Base-by-base conservation (phyloP, 53 echinoderm and acorn worm genomes). In the Paracentrotus lividus region DNA sequence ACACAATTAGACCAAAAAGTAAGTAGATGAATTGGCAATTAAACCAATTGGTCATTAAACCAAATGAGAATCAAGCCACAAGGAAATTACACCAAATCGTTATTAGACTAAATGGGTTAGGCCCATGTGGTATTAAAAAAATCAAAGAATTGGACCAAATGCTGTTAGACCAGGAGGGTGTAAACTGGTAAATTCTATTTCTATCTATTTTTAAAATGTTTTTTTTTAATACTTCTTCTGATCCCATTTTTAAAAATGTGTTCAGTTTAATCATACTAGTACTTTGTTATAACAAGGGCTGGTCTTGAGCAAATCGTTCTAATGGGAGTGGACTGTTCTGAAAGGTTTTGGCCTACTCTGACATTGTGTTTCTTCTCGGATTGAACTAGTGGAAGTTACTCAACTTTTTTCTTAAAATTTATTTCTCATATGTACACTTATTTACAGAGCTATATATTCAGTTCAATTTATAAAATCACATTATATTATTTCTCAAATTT, bases 401-500 rank as follows among this genome's bases (percentile, higher is more conserved):
- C 21, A 76, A 81, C 3, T n/a, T 81, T 24, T 26, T 26, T 27
- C n/a, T 47, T 45, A n/a, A 1, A 81, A 49, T 81, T 8, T 26
- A 81, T 45, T 26, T 1, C 4, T 81, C 26, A 81, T 81, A 47
- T 81, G 14, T 81, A 78, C 47, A 78, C 13, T 38, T 78, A 78
- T 78, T 78, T 78, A 81, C 81, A 81, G 47, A n/a, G 44, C n/a
- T 81, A 44, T 47, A 81, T 81, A 81, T 81, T 47, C 27, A 47
- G 24, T 6, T 51, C 6, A 57, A 57, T 21, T 20, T 4, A 57
- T 10, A 49, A 49, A 5, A 49, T 5, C 49, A 52, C 15, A 52
- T 42, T 43, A 21, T 77, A 67, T 29, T 31, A 67, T 40, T 72
- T 72, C 72, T 72, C 33, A 36, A 72, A 12, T 33, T 12, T 32